These are phyloP conservation scores for Leiothrix lutea DNA, from an alignment of 2,113 vertebrate species.

Conservation along the genomic window DNA sequence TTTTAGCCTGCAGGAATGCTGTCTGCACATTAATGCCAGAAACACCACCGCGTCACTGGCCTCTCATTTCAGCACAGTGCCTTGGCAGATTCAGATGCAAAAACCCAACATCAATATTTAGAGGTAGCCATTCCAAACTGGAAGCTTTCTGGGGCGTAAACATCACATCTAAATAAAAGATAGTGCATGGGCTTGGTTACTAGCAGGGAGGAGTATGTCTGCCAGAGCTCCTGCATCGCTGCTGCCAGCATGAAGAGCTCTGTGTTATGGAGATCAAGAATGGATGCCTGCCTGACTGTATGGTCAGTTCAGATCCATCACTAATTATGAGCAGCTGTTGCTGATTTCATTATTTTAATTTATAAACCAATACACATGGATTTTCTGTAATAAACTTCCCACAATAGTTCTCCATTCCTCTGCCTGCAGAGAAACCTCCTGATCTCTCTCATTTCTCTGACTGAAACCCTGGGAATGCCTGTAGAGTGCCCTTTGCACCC, in stretches of 20 bases:
- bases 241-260: background rate
- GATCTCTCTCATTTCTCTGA: background rate
- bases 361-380: background rate
- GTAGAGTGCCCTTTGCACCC: background rate
- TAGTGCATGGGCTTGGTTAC: background rate
- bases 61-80: background rate
- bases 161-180: slow-evolving; percentile 43
- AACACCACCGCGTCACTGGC: background rate
- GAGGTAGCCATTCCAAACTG: background rate
- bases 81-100: background rate
- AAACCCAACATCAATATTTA: slow-evolving; percentile 49
- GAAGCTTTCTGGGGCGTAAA: slow-evolving; percentile 13
- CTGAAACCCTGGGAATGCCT: background rate
- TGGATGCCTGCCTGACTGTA: background rate
- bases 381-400: background rate
- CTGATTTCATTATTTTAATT: background rate
- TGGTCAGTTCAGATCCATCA: background rate
- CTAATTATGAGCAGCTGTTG: background rate
- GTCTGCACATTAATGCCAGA: slow-evolving; percentile 39
- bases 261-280: background rate
- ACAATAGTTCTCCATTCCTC: background rate
- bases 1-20: slow-evolving; percentile 33
- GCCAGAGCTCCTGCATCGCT: background rate
- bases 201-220: background rate
- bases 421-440: background rate